Percentiles rank a stretch among this genome's conserved stretches.
phyloP scores from a whole-genome alignment of 2,888 invertebrate species.

The Lepidochrysops patricia region DNA sequence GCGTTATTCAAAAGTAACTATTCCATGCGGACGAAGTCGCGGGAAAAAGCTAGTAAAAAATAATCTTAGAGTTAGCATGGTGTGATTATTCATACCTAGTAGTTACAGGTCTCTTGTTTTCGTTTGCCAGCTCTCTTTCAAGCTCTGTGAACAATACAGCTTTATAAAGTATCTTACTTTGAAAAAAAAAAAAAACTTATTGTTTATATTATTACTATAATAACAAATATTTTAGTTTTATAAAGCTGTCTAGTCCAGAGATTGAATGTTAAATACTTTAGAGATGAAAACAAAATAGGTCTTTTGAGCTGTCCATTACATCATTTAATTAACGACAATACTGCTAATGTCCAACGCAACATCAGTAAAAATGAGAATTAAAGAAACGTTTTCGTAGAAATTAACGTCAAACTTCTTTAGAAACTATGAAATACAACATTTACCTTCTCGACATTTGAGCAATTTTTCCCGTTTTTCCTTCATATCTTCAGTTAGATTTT shows the following conservation, averaged over 20 bases:
- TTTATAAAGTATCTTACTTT: slow-evolving; percentile 42
- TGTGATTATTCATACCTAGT: slow-evolving; percentile 1
- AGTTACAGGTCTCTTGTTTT: not conserved
- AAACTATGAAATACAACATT: not conserved
- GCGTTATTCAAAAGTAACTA: too few species aligned
- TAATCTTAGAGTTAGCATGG: too few species aligned
- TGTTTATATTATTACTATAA: not conserved
- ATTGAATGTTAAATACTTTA: not conserved
- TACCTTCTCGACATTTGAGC: slow-evolving; percentile 65
- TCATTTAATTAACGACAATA: too few species aligned
- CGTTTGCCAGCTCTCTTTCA: slow-evolving; percentile 39
- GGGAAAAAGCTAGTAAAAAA: too few species aligned
- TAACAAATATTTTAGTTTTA: not conserved
- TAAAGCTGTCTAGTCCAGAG: slow-evolving; percentile 13
- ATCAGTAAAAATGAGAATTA: too few species aligned
- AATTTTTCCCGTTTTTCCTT: slow-evolving; percentile 71
- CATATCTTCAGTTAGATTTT: slow-evolving; percentile 75
- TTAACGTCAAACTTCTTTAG: too few species aligned
- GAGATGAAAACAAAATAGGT: too few species aligned
- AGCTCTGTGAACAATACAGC: slow-evolving; percentile 68
- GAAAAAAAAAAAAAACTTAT: not conserved
- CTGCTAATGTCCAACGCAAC: too few species aligned
- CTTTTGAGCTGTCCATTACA: too few species aligned
- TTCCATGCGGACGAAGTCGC: too few species aligned
- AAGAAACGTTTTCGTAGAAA: too few species aligned